phyloP scores from a whole-genome alignment of 2,797 vertebrate genomes.

The Borostomias antarcticus region DNA sequence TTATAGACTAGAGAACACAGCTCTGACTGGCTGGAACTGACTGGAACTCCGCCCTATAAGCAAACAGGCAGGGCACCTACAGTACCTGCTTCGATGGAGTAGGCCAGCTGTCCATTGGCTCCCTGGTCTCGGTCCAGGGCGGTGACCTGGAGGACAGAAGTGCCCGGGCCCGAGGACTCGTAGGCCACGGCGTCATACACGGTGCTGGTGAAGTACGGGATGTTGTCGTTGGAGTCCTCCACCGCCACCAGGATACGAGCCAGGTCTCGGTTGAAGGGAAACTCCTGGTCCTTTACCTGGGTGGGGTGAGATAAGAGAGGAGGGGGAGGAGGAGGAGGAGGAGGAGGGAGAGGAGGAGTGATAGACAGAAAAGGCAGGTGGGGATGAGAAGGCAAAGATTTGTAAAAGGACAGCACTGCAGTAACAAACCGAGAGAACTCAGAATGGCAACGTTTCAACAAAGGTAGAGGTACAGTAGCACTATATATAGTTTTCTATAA shows the following conservation, averaged over 20 bases:
- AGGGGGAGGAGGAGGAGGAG: conserved; percentile 23
- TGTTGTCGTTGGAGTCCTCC: conserved; percentile 93
- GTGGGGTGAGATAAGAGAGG: neutral
- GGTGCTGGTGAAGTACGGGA: conserved; percentile 90
- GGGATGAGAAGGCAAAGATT: too few species aligned
- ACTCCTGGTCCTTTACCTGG: conserved; percentile 97
- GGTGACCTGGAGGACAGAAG: conserved; percentile 86
- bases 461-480: too few species aligned
- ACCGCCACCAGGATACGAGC: conserved; percentile 87
- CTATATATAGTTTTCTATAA: too few species aligned
- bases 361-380: too few species aligned
- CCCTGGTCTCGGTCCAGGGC: conserved; percentile 95
- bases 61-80: conserved; percentile 31
- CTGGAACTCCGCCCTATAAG: neutral
- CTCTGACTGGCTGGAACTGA: neutral
- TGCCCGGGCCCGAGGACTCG: conserved; percentile 85
- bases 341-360: conserved; percentile 41
- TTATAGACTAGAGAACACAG: neutral
- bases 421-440: too few species aligned
- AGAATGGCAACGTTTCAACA: too few species aligned
- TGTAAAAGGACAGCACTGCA: too few species aligned
- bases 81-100: conserved; percentile 93
- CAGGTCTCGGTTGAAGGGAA: conserved; percentile 93
- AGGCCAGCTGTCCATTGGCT: conserved; percentile 87
- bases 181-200: conserved; percentile 86